phyloP scores from a whole-genome alignment of 2,113 vertebrate species.

The Anser cygnoides region DNA sequence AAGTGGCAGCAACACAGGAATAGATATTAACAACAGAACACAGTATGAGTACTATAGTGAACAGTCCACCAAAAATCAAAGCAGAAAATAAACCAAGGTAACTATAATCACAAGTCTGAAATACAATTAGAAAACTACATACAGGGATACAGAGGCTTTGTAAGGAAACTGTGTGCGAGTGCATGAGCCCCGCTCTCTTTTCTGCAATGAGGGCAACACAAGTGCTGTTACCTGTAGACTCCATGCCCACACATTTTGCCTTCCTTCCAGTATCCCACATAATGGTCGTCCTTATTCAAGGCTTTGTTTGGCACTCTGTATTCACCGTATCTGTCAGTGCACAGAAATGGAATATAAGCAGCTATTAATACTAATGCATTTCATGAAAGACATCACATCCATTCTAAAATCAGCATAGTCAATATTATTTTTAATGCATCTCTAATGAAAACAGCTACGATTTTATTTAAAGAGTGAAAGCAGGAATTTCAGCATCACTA shows the following conservation, averaged over 20 bases:
- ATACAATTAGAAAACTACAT: not conserved
- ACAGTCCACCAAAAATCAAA: not conserved
- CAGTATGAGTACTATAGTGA: not conserved
- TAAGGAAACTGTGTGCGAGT: not conserved
- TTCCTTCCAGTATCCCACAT: conserved; percentile 94
- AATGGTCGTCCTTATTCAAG: conserved; percentile 88
- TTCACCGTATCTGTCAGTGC: conserved; percentile 86
- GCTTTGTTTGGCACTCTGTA: conserved; percentile 87
- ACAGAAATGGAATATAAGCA: not conserved
- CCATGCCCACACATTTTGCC: conserved; percentile 95
- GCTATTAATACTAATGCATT: not conserved
- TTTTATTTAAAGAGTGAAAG: not conserved
- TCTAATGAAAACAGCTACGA: not conserved
- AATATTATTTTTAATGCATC: not conserved
- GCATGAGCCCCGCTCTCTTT: not conserved
- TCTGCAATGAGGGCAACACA: not conserved
- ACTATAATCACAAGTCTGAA: not conserved
- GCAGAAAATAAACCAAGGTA: not conserved
- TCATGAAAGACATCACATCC: not conserved
- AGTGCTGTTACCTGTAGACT: conserved; percentile 83
- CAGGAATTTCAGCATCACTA: not conserved
- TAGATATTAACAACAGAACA: not conserved
- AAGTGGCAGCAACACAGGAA: not conserved
- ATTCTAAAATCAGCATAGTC: not conserved
- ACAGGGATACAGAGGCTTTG: not conserved